phyloP scores from a whole-genome alignment of 1,140 invertebrate species.

The Planococcus citri region DNA sequence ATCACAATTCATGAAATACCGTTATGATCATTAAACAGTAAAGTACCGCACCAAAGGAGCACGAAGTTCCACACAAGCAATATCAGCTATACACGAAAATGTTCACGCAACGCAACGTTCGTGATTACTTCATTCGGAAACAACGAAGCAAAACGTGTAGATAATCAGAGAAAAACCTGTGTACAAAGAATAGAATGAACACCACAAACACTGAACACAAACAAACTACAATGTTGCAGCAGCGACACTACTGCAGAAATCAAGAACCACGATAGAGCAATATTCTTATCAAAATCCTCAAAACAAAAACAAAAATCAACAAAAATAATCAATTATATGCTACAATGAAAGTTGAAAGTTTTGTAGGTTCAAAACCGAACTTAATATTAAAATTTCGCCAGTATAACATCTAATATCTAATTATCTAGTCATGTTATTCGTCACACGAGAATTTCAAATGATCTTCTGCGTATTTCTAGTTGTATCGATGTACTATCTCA shows the following conservation, averaged over 20 bases:
- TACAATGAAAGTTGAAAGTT: no score
- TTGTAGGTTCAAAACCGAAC: no score
- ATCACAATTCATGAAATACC: not conserved
- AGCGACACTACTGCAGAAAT: no score
- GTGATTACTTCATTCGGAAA: not conserved
- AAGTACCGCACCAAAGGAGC: not conserved
- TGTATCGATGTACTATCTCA: not conserved
- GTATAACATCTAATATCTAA: no score
- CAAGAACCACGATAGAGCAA: no score
- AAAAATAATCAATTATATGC: no score
- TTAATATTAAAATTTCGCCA: no score
- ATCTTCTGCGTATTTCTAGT: not conserved
- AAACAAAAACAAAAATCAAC: no score
- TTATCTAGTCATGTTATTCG: not conserved
- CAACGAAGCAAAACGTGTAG: constrained; percentile 18
- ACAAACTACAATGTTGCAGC: no score
- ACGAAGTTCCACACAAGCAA: not conserved
- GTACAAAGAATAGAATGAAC: no score
- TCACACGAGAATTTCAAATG: not conserved
- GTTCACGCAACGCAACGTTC: not conserved
- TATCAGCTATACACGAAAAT: not conserved
- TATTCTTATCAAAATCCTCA: no score
- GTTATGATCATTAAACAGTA: not conserved
- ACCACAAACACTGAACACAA: no score
- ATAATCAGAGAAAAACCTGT: not conserved